Percentiles rank a stretch among this genome's conserved stretches.
Conservation (phyloP, 2,888 invertebrate genomes). For the Luffia ferchaultella region DNA sequence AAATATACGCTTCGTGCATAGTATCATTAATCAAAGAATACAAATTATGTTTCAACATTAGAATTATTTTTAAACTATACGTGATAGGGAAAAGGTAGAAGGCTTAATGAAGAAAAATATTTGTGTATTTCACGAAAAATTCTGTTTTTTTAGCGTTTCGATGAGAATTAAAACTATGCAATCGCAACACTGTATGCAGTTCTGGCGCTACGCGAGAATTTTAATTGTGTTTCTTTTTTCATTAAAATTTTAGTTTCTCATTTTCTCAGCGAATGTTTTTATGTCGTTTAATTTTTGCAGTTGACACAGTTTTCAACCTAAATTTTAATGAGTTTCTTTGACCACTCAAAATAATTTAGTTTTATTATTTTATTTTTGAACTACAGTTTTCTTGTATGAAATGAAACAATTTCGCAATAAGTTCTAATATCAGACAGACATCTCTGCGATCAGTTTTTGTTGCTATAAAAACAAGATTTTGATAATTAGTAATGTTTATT, state of each 20-base stretch:
- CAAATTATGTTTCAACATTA: not conserved
- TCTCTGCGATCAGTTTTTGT: too few relatives aligned
- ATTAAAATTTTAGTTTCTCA: not conserved
- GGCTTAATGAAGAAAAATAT: too few relatives aligned
- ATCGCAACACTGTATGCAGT: not conserved
- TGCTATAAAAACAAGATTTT: too few relatives aligned
- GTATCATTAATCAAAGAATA: not conserved
- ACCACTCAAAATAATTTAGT: too few relatives aligned
- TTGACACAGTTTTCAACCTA: conserved; percentile 25
- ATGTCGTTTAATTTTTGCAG: conserved; percentile 21
- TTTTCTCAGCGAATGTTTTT: conserved; percentile 2
- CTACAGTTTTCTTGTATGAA: too few relatives aligned
- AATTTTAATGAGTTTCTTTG: conserved; percentile 9
- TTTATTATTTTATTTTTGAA: too few relatives aligned
- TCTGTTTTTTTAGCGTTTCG: too few relatives aligned
- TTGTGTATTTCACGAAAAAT: too few relatives aligned
- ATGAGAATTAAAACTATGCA: not conserved
- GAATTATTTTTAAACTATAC: not conserved
- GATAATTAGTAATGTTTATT: too few relatives aligned
- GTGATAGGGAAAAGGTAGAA: too few relatives aligned
- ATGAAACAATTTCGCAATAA: too few relatives aligned
- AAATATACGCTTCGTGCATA: not conserved
- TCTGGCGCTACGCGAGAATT: not conserved
- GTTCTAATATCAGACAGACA: too few relatives aligned
- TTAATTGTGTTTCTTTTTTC: not conserved